Percentiles rank a stretch among this genome's conserved stretches.
phyloP scores from a whole-genome alignment of 2,888 invertebrate species.

The Pecten maximus region DNA sequence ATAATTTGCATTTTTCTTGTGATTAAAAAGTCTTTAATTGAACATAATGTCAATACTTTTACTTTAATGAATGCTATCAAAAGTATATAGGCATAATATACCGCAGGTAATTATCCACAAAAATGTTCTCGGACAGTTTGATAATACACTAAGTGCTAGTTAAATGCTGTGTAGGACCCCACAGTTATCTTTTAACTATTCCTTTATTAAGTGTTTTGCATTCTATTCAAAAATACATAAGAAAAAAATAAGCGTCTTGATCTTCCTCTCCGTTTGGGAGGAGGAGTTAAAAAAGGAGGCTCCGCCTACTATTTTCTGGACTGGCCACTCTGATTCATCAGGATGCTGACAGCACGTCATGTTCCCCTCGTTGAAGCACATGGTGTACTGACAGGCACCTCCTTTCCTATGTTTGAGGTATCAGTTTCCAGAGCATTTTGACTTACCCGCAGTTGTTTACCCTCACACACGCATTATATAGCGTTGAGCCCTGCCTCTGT shows the following conservation, averaged over 20 bases:
- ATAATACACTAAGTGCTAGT: constrained; percentile 30
- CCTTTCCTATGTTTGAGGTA: constrained; percentile 46
- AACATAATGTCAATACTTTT: constrained; percentile 28
- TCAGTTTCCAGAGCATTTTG: constrained; percentile 51
- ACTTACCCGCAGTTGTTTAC: constrained; percentile 45
- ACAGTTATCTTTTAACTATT: constrained; percentile 28
- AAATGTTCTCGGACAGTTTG: constrained; percentile 31
- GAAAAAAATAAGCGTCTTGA: constrained; percentile 24
- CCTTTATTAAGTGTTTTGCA: constrained; percentile 29
- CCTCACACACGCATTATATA: constrained; percentile 23
- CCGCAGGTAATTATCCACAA: not conserved
- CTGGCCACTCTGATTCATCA: constrained; percentile 2
- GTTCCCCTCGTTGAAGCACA: not conserved
- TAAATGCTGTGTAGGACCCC: not conserved
- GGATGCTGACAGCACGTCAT: constrained; percentile 19
- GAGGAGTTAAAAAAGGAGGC: not conserved
- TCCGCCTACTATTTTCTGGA: not conserved
- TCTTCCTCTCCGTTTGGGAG: not conserved
- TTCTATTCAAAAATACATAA: constrained; percentile 32
- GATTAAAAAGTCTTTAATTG: constrained; percentile 32
- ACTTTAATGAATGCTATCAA: constrained; percentile 35
- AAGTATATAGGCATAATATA: constrained; percentile 14
- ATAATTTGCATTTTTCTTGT: constrained; percentile 30
- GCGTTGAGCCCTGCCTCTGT: constrained; percentile 21
- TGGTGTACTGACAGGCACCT: not conserved